A percentile compares a stretch with the other conserved stretches of the same genome.
Conservation (phyloP, 2,113 vertebrate genomes). For the Clinocottus analis region DNA sequence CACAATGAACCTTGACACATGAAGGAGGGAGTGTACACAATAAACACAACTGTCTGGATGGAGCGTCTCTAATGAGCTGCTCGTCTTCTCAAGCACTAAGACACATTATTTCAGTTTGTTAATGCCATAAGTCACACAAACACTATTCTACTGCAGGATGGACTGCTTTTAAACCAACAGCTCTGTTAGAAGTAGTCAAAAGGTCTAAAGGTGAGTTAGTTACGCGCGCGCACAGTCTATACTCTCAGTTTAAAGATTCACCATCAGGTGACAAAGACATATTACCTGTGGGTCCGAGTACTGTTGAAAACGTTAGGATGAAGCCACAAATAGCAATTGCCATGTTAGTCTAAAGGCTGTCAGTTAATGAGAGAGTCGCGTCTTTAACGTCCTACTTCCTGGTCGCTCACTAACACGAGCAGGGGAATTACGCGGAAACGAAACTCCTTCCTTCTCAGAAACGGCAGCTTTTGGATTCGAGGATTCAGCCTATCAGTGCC, state of each 20-base stretch:
- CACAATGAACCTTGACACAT: neutral
- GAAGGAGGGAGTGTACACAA: neutral
- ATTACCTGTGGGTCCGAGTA: conserved; percentile 42
- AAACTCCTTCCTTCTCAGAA: conserved; percentile 6
- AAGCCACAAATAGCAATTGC: neutral
- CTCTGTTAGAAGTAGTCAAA: no score
- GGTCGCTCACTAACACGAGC: neutral
- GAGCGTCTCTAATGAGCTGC: no score
- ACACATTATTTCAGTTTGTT: neutral
- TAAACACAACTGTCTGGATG: neutral
- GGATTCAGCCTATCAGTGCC: no score
- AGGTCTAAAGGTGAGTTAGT: neutral
- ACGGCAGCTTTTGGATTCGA: no score
- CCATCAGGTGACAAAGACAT: neutral
- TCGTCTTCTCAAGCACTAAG: neutral
- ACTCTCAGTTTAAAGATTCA: neutral
- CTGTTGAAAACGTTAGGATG: conserved; percentile 3
- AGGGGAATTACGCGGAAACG: conserved; percentile 41
- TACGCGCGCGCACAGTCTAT: neutral
- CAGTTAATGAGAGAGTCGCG: neutral
- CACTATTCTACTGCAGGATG: neutral
- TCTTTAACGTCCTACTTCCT: conserved; percentile 14
- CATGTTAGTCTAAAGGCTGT: conserved; percentile 9
- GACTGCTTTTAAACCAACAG: neutral
- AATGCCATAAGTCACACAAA: neutral